Evolutionary conservation across 2,113 vertebrate genomes (phyloP).

Genomic region (Phaetusa simplex): DNA sequence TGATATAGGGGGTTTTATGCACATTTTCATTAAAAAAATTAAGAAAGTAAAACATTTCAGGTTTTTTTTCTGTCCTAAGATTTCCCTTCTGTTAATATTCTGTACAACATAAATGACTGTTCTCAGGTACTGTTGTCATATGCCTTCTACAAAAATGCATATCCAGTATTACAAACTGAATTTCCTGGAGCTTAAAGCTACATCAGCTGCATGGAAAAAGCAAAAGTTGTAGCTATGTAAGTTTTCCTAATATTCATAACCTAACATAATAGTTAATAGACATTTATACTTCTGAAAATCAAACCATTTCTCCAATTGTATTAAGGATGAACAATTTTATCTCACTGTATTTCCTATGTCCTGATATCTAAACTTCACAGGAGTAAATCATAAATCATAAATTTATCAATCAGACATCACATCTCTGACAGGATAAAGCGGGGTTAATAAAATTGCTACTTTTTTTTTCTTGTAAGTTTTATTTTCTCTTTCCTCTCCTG

Average conservation of each 20-base stretch:
- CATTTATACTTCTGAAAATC: neutral
- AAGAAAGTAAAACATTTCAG: neutral
- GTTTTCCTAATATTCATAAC: neutral
- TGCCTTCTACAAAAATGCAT: neutral
- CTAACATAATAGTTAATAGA: neutral
- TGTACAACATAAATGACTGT: neutral
- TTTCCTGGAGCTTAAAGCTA: neutral
- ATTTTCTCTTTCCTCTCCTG: neutral
- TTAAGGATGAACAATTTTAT: neutral
- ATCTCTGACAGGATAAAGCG: neutral
- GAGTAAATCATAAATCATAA: too few relatives aligned
- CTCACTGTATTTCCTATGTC: neutral
- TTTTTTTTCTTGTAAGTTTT: neutral
- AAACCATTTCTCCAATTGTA: neutral
- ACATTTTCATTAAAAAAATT: neutral
- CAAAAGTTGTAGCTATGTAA: neutral
- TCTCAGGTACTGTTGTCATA: neutral
- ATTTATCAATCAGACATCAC: neutral
- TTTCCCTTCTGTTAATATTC: neutral
- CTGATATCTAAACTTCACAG: neutral
- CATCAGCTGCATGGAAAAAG: neutral
- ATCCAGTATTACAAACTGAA: neutral
- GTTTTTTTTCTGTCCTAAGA: neutral
- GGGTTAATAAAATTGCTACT: neutral
- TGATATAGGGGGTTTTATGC: neutral